phyloP scores from a whole-genome alignment of 2,888 invertebrate species.

The Entomobrya multifasciata region DNA sequence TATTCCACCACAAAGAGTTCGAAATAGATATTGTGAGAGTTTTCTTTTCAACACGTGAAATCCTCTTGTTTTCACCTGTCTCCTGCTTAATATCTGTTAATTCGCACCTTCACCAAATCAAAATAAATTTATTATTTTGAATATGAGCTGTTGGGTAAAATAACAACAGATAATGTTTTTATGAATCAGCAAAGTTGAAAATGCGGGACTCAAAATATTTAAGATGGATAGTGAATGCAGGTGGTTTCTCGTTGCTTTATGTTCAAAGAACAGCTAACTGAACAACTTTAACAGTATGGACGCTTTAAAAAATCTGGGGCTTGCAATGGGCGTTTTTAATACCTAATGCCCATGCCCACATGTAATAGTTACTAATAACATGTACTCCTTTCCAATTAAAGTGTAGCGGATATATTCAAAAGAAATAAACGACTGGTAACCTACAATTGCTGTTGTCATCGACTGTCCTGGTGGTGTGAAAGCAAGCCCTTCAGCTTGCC shows the following conservation, averaged over 20 bases:
- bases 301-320: background rate
- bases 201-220: too few relatives aligned
- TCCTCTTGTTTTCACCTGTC: conserved; percentile 55
- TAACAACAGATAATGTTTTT: background rate
- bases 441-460: conserved; percentile 7
- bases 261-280: background rate
- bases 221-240: background rate
- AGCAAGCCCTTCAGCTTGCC: background rate
- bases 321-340: conserved; percentile 17
- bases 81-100: conserved; percentile 31
- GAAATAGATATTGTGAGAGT: too few relatives aligned
- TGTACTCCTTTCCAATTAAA: conserved; percentile 19
- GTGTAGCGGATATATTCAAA: background rate
- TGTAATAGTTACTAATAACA: background rate
- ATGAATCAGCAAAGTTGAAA: background rate
- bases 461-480: background rate
- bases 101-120: conserved; percentile 51
- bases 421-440: background rate
- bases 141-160: too few relatives aligned
- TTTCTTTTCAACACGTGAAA: conserved; percentile 31
- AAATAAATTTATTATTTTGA: too few relatives aligned
- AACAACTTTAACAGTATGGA: background rate
- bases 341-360: conserved; percentile 8
- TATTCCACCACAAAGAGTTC: background rate
- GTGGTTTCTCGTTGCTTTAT: too few relatives aligned